These are phyloP conservation scores for Hirtodrosophila cameraria DNA, from an alignment of 2,888 invertebrate genomes.

Conservation along the genomic window DNA sequence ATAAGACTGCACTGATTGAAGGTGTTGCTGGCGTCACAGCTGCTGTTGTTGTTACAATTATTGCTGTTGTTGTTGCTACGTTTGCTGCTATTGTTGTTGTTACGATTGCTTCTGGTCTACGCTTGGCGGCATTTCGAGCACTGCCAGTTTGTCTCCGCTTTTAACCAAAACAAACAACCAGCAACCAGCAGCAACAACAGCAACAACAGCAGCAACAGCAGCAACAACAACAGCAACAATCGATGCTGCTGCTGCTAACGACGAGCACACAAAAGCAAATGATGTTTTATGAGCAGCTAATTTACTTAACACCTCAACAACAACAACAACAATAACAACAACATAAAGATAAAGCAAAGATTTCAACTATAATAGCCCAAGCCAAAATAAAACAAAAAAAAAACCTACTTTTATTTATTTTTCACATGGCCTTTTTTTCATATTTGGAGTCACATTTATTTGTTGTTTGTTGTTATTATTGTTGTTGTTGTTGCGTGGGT, in stretches of 20 bases:
- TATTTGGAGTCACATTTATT: conserved; percentile 37
- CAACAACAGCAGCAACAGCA: conserved; percentile 19
- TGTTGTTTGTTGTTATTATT: neutral
- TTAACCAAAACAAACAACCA: conserved; percentile 63
- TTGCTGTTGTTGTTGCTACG: no score
- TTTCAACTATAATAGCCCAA: conserved; percentile 62
- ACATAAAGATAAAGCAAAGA: conserved; percentile 45
- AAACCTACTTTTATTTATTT: conserved; percentile 68
- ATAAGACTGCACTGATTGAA: conserved; percentile 38
- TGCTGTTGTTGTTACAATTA: conserved; percentile 12
- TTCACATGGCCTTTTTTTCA: conserved; percentile 68
- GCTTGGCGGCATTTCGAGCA: conserved; percentile 51
- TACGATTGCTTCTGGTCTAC: conserved; percentile 34
- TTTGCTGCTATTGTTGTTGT: conserved; percentile 3
- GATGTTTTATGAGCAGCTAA: conserved; percentile 79
- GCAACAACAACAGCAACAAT: conserved; percentile 44
- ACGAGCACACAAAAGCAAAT: conserved; percentile 70
- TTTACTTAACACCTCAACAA: conserved; percentile 77
- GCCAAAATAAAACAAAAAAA: conserved; percentile 41
- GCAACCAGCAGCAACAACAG: conserved; percentile 14
- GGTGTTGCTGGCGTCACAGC: conserved; percentile 42
- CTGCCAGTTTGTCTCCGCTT: conserved; percentile 76
- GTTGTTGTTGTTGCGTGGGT: conserved; percentile 60
- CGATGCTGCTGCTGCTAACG: conserved; percentile 44
- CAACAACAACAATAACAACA: conserved; percentile 38